Conservation (phyloP, 2,113 vertebrate species). For the Sporophila hypoxantha region DNA sequence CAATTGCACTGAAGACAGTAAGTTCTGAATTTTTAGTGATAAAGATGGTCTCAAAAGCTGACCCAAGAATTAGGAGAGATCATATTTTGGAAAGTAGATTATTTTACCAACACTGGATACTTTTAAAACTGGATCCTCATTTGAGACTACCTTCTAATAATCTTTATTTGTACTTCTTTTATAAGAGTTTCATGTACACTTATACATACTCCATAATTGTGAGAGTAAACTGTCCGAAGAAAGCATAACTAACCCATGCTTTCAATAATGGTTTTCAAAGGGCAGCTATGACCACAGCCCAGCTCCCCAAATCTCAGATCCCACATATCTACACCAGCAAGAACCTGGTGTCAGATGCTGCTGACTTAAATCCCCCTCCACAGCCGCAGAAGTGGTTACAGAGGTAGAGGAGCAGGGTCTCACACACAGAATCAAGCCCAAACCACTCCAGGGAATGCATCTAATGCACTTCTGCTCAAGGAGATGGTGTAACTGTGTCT, state of each 20-base stretch:
- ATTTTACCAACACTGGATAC: neutral
- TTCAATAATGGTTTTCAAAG: neutral
- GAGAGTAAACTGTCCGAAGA: neutral
- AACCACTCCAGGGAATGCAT: neutral
- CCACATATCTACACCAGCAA: neutral
- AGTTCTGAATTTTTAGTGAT: neutral
- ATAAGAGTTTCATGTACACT: neutral
- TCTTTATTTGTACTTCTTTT: neutral
- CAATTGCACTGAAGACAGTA: neutral
- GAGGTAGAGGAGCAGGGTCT: neutral
- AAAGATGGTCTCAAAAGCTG: neutral
- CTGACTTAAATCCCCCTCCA: accelerated
- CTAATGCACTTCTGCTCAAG: neutral
- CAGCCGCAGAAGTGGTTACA: neutral
- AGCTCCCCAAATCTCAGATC: neutral
- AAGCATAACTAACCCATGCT: neutral
- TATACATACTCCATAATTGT: neutral
- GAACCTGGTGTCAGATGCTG: neutral
- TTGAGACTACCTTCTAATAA: neutral
- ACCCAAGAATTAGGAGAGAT: neutral
- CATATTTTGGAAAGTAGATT: neutral
- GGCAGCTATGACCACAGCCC: neutral
- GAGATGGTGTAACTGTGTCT: neutral
- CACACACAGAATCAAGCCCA: neutral
- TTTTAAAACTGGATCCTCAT: neutral